Evolutionary conservation across 64 coral and sea anemone genomes (phyloP).

Genomic region (Actinia equina): DNA sequence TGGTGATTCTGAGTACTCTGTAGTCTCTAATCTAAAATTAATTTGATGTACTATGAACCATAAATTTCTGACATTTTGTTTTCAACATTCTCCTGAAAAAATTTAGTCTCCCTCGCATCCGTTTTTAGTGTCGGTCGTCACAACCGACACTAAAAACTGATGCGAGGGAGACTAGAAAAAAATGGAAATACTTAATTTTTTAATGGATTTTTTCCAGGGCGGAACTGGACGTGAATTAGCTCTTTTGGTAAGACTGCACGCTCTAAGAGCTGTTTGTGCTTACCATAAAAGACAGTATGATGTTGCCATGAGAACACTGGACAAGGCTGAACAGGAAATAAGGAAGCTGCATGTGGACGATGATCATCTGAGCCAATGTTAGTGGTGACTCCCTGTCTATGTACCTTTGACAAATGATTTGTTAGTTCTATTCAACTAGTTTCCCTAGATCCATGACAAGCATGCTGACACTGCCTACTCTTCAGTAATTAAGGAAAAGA

Average conservation of each 20-base stretch:
- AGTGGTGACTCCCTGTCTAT: not conserved
- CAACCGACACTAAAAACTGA: too few species aligned
- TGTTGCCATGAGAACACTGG: constrained; percentile 7
- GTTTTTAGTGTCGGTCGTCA: too few species aligned
- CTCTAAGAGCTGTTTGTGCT: constrained; percentile 55
- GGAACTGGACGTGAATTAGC: constrained; percentile 42
- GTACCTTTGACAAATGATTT: not conserved
- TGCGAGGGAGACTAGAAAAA: too few species aligned
- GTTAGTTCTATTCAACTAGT: not conserved
- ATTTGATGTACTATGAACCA: too few species aligned
- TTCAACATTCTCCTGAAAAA: too few species aligned
- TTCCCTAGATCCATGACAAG: too few species aligned
- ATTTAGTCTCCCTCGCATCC: too few species aligned
- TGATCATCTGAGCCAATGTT: constrained; percentile 44
- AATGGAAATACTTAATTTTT: not conserved
- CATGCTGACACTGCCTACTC: too few species aligned
- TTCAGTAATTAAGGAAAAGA: too few species aligned
- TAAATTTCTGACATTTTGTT: too few species aligned
- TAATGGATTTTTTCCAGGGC: constrained; percentile 9
- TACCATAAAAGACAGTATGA: constrained; percentile 41
- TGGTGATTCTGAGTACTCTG: too few species aligned
- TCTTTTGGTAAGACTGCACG: constrained; percentile 55
- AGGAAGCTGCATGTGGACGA: constrained; percentile 27
- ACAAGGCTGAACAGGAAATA: constrained; percentile 42
- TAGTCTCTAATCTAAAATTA: too few species aligned